A percentile compares a stretch with the other conserved stretches of the same genome.
These are phyloP conservation scores for Anoplolepis gracilipes DNA, from an alignment of 1,140 invertebrate species.

Conservation along the genomic window DNA sequence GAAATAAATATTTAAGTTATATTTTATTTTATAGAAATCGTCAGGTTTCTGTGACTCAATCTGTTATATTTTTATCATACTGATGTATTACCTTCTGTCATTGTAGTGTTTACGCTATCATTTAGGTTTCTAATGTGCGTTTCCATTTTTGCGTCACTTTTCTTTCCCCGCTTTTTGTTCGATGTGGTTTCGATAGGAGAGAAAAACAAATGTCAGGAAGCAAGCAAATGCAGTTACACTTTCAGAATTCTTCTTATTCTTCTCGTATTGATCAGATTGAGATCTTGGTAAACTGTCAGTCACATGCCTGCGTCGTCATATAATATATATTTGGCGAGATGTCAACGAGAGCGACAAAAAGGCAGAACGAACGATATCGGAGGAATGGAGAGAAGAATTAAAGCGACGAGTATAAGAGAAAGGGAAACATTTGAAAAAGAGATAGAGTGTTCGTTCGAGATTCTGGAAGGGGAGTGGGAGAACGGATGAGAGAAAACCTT, in stretches of 20 bases:
- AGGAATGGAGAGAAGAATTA: slow-evolving; percentile 51
- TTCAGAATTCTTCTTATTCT: slow-evolving; percentile 1
- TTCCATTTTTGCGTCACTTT: slow-evolving; percentile 28
- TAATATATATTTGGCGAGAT: slow-evolving; percentile 58
- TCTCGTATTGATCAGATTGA: slow-evolving; percentile 55
- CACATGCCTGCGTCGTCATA: slow-evolving; percentile 58
- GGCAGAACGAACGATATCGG: slow-evolving; percentile 26
- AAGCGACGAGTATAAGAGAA: not conserved
- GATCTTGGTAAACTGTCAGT: slow-evolving; percentile 72
- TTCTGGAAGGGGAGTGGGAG: not conserved
- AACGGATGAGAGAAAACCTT: slow-evolving; percentile 59
- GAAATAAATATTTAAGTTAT: too few relatives aligned
- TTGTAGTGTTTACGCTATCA: not conserved
- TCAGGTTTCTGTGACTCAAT: too few relatives aligned
- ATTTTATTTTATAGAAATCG: too few relatives aligned
- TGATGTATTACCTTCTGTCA: slow-evolving; percentile 50
- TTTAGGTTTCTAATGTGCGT: slow-evolving; percentile 35
- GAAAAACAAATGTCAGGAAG: not conserved
- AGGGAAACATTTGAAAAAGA: slow-evolving; percentile 20
- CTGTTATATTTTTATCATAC: not conserved
- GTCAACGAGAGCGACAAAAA: slow-evolving; percentile 57
- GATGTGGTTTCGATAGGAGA: too few relatives aligned
- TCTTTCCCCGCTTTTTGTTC: not conserved
- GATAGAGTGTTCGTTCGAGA: slow-evolving; percentile 18
- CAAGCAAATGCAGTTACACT: not conserved